Evolutionary conservation across 2,113 vertebrate genomes (phyloP).

Genomic region (Anoplopoma fimbria): DNA sequence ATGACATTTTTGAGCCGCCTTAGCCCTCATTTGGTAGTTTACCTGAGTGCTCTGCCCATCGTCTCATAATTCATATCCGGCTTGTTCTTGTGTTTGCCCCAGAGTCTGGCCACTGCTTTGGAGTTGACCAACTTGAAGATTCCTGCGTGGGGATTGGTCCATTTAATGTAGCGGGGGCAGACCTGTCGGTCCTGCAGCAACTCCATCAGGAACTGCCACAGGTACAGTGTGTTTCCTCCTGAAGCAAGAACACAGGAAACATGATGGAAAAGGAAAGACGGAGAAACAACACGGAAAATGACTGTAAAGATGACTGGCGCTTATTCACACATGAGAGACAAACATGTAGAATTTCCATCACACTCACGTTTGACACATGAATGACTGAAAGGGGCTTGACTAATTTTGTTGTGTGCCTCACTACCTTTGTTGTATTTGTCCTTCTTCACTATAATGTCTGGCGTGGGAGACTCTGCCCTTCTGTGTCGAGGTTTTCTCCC

Average conservation of each 20-base stretch:
- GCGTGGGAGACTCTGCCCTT: slow-evolving; percentile 92
- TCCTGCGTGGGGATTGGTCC: slow-evolving; percentile 94
- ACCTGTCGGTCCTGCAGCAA: slow-evolving; percentile 95
- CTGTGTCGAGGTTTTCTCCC: slow-evolving; percentile 88
- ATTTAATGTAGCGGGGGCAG: slow-evolving; percentile 98
- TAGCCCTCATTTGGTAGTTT: background rate
- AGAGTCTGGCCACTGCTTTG: slow-evolving; percentile 94
- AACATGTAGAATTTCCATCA: background rate
- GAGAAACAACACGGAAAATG: background rate
- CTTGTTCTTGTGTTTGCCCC: slow-evolving; percentile 99
- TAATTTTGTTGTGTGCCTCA: background rate
- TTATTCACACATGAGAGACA: background rate
- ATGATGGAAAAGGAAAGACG: background rate
- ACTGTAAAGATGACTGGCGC: no score
- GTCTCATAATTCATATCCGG: slow-evolving; percentile 99
- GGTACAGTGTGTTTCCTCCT: slow-evolving; percentile 95
- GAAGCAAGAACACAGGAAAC: slow-evolving; percentile 47
- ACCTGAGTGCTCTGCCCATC: slow-evolving; percentile 99
- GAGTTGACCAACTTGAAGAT: slow-evolving; percentile 99
- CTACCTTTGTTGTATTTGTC: slow-evolving; percentile 96
- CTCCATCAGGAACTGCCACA: slow-evolving; percentile 98
- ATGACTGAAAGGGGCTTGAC: background rate
- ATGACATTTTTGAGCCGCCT: background rate
- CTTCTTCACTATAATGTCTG: slow-evolving; percentile 94
- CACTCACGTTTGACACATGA: background rate